Evolutionary conservation across 2,888 invertebrate species (phyloP), one percentile per base, ranked within the genome.

Genomic region (Pharmacophagus antenor): DNA sequence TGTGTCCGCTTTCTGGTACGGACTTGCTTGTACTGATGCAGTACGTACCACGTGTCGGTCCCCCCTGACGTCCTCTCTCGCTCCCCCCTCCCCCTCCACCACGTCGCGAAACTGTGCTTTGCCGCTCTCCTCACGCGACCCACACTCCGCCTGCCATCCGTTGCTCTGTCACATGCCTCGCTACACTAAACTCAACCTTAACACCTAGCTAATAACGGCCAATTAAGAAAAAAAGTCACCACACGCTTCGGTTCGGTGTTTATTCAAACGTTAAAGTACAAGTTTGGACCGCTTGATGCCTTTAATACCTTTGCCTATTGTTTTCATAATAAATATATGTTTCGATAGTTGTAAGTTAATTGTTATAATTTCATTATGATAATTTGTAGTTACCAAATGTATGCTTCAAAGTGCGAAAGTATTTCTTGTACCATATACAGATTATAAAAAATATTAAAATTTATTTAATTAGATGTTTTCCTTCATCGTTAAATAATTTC

Each of bases 131-230:
- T 79, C 79, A 73, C 79, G 82, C 83, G 77, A 72, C 77, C 83
- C 79, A 74, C 80, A 85, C 82, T 84, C 84, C 82, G 87, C 87
- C 87, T 86, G 85, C 84, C 85, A 80, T 79, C 65, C 79, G 79
- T 82, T 79, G 85, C 84, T 83, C 80, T 80, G 79, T 82, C 87
- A 87, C 86, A 79, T 77, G 87, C 86, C 88, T 88, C 80, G 87
- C 87, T 82, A 88, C 84, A 85, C 87, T 85, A 84, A 87, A 88
- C 79, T 80, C 79, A 76, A 80, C 77, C 75, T 70, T 85, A 85
- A 84, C 80, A 79, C 84, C 74, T 75, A 65, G 80, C 80, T 81
- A 74, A 70, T 80, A 80, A 80, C 75, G 77, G 73, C 74, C 74
- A 73, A 67, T 62, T 64, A 47, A 67, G 65, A 69, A 63, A 65